A percentile compares a stretch with the other conserved stretches of the same genome.
These are phyloP conservation scores for Drosophila kanapiae DNA, from an alignment of 1,140 invertebrate genomes.

Conservation along the genomic window DNA sequence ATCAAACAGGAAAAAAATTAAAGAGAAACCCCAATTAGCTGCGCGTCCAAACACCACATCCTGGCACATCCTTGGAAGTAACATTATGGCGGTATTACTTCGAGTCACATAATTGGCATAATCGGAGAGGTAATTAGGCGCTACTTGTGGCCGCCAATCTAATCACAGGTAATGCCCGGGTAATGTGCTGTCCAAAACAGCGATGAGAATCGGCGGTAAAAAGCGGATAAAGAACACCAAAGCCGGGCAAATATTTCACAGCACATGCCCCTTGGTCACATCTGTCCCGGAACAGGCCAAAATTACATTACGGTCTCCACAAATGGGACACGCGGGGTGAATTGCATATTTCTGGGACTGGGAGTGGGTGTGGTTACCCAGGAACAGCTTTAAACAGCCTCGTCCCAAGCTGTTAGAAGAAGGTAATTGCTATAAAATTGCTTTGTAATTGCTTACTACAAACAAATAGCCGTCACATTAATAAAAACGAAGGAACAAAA, in stretches of 20 bases:
- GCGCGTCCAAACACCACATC: not conserved
- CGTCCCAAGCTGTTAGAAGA: conserved; percentile 75
- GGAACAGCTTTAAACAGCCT: conserved; percentile 69
- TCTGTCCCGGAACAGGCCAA: conserved; percentile 61
- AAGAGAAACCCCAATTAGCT: not conserved
- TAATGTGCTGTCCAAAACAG: conserved; percentile 8
- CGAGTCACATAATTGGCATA: conserved; percentile 15
- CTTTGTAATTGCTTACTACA: conserved; percentile 83
- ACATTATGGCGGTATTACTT: not conserved
- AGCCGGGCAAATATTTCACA: conserved; percentile 59
- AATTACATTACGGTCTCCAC: conserved; percentile 49
- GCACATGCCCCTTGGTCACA: conserved; percentile 74
- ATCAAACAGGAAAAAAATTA: not conserved
- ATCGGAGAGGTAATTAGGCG: conserved; percentile 18
- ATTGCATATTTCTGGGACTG: conserved; percentile 66
- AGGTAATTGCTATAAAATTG: conserved; percentile 84
- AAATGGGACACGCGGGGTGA: conserved; percentile 47
- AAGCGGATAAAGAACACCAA: conserved; percentile 27
- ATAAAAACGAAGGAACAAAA: conserved; percentile 73
- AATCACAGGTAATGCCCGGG: conserved; percentile 19
- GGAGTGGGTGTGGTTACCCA: conserved; percentile 23
- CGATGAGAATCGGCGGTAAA: conserved; percentile 34
- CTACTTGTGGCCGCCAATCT: conserved; percentile 12
- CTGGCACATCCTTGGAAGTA: conserved; percentile 7
- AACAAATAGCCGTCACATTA: conserved; percentile 82